Base-by-base conservation (phyloP, 2,888 invertebrate species). In the Zhengitettix transpicula region DNA sequence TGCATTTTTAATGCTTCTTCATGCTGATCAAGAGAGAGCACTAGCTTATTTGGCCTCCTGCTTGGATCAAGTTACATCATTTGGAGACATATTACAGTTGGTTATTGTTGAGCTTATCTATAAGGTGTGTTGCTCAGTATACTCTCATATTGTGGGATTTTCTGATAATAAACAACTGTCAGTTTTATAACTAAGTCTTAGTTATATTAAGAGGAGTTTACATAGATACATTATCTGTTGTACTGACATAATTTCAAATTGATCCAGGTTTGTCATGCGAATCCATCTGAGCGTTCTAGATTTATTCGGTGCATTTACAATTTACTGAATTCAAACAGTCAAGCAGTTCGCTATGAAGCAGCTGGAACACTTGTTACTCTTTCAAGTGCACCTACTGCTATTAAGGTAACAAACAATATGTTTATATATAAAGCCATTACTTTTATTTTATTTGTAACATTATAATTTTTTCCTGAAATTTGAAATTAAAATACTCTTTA, bases 261-360 rank as follows among this genome's bases (percentile, higher is more conserved):
- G 63, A 61, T 14, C 63, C 66, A 89, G 89, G 92, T 97, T 65
- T 99, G 98, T 71, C 93, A 97, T 74, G 87, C 91, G 42, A 97
- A 97, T 78, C 97, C 97, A 7, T 80, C 88, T 11, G 98, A 99
- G 74, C 81, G 98, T 16, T 90, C 97, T 0, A 83, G 96, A 52
- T 99, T 99, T 75, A 99, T 99, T 70, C 87, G 98, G 64, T 98
- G 98, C 70, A 98, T 99, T 71, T 99, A 99, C 74, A 97, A 95
- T 71, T 79, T 99, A 63, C 77, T 99, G 60, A 97, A 97, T 75
- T 96, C 97, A 0, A 84, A 83, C 57, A 95, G 95, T 68, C 89
- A 97, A 47, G 97, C 99, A 52, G 99, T 99, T 41, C 82, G 98
- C 42, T 98, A 99, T 73, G 99, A 99, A 78, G 96, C 99, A 14